Evolutionary conservation across 2,797 vertebrate species (phyloP).

Genomic region (Loris lydekkerianus): DNA sequence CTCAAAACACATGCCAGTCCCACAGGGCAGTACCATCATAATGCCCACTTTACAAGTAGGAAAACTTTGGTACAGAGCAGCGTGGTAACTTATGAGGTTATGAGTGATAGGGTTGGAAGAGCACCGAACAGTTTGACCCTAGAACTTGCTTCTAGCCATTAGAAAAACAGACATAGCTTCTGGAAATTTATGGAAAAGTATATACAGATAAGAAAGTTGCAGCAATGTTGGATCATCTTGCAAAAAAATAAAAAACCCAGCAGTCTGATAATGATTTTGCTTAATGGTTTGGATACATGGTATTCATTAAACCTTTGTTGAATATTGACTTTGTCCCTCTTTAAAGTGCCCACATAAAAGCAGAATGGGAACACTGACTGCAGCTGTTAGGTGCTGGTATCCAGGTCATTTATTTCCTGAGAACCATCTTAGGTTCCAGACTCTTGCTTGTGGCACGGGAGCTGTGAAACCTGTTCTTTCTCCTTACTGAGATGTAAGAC

Average conservation of each 20-base stretch:
- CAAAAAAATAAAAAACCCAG: background rate
- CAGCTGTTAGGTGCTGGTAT: accelerated
- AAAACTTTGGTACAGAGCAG: background rate
- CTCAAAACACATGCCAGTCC: background rate
- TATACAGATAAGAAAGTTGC: background rate
- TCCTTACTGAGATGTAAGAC: background rate
- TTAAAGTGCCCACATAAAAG: background rate
- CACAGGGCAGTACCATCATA: background rate
- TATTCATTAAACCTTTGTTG: background rate
- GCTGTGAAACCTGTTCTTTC: background rate
- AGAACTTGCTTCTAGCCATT: background rate
- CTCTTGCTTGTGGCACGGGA: background rate
- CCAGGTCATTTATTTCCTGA: background rate
- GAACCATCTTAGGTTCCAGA: accelerated
- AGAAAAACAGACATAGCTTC: background rate
- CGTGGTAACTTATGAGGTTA: background rate
- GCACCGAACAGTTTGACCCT: background rate
- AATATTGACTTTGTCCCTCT: background rate
- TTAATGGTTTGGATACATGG: background rate
- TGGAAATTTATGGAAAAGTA: background rate
- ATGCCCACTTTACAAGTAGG: background rate
- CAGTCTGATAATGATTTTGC: background rate
- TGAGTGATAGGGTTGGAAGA: background rate
- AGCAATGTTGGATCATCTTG: background rate
- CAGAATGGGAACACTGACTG: background rate